Percentiles rank a stretch among this genome's conserved stretches.
phyloP scores from a whole-genome alignment of 2,888 invertebrate species.

The Hydropsyche betteni region DNA sequence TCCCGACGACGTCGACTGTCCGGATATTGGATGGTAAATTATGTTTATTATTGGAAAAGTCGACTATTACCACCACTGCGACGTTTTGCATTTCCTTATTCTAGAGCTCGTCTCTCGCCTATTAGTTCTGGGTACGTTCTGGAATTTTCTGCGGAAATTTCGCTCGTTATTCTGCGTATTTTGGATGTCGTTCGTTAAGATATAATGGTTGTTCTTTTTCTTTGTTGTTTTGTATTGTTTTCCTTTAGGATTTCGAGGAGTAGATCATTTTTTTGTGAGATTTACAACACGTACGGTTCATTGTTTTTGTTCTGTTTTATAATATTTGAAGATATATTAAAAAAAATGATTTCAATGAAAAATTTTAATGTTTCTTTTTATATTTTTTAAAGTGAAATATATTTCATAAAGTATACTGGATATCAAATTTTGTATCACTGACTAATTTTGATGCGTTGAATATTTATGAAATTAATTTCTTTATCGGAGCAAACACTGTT shows the following conservation, averaged over 20 bases:
- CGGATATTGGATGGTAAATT: conserved; percentile 47
- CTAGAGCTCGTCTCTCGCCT: too few species aligned
- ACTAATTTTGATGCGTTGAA: not conserved
- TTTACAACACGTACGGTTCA: not conserved
- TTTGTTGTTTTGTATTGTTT: not conserved
- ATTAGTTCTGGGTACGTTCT: too few species aligned
- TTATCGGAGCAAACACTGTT: conserved; percentile 1
- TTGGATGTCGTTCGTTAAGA: too few species aligned
- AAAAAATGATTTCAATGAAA: too few species aligned
- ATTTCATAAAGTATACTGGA: not conserved
- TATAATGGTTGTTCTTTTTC: not conserved
- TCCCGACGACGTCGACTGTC: conserved; percentile 7
- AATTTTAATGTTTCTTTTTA: too few species aligned
- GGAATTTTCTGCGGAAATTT: too few species aligned
- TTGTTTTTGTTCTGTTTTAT: not conserved
- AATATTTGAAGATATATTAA: not conserved
- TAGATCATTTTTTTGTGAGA: not conserved
- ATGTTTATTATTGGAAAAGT: conserved; percentile 43
- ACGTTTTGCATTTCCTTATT: too few species aligned
- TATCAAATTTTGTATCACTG: not conserved
- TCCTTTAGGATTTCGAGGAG: not conserved
- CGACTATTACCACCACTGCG: not conserved
- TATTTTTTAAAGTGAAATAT: not conserved
- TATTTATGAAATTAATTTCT: conserved; percentile 5
- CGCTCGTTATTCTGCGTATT: too few species aligned